These are phyloP conservation scores for Drosophila saltans DNA, from an alignment of 1,140 invertebrate species.

Conservation along the genomic window DNA sequence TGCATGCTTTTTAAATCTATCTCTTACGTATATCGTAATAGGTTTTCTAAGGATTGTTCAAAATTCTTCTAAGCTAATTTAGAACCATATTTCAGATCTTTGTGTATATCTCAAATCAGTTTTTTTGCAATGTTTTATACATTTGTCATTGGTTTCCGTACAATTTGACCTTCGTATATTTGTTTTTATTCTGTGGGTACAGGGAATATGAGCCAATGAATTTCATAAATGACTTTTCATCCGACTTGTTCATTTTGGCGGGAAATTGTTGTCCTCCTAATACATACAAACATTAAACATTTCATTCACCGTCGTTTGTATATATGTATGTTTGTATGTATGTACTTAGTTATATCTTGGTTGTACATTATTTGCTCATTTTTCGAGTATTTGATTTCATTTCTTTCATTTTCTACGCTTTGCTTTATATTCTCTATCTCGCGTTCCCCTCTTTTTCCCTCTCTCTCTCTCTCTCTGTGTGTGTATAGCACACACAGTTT, in stretches of 20 bases:
- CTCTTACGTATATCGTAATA: too few species aligned
- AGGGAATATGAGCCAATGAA: not conserved
- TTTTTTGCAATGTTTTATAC: too few species aligned
- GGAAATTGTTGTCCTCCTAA: conserved; percentile 19
- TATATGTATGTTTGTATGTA: conserved; percentile 2
- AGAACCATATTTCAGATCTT: too few species aligned
- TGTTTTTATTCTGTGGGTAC: not conserved
- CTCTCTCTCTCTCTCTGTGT: conserved; percentile 28
- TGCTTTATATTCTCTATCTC: conserved; percentile 17
- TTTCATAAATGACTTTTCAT: conserved; percentile 7
- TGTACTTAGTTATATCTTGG: conserved; percentile 14
- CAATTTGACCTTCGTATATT: too few species aligned
- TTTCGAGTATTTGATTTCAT: conserved; percentile 78
- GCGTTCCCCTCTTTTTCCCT: conserved; percentile 1
- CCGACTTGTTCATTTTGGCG: conserved; percentile 26
- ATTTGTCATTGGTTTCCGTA: too few species aligned
- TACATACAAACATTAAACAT: not conserved
- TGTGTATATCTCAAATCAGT: too few species aligned
- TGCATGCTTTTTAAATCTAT: too few species aligned
- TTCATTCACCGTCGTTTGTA: conserved; percentile 8
- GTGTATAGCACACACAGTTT: conserved; percentile 53
- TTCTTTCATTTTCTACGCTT: conserved; percentile 40
- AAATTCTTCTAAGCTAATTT: too few species aligned
- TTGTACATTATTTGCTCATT: conserved; percentile 65
- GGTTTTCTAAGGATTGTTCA: too few species aligned